A percentile compares a stretch with the other conserved stretches of the same genome.
phyloP scores from a whole-genome alignment of 2,888 invertebrate species.

The Fragum fragum region DNA sequence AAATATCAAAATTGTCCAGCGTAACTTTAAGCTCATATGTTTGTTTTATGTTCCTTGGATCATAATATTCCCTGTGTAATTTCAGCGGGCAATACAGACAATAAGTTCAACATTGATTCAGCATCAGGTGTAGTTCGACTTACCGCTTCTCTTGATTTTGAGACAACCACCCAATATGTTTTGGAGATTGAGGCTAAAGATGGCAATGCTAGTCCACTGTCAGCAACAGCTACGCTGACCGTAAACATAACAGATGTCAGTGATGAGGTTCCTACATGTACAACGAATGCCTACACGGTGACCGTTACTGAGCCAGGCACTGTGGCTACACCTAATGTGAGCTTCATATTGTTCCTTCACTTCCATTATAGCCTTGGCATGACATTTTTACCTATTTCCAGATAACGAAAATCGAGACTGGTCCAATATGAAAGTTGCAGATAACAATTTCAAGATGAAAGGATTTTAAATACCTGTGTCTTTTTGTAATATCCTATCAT shows the following conservation, averaged over 20 bases:
- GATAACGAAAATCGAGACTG: no score
- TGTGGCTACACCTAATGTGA: constrained; percentile 53
- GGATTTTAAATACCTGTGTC: no score
- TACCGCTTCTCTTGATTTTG: constrained; percentile 72
- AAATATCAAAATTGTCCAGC: no score
- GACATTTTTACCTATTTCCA: no score
- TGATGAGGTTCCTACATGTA: constrained; percentile 80
- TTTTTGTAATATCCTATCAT: no score
- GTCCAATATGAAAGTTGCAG: no score
- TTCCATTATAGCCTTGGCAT: no score
- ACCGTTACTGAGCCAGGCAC: constrained; percentile 70
- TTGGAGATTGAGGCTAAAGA: constrained; percentile 70
- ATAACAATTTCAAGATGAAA: no score
- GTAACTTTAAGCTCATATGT: no score
- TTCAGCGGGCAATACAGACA: constrained; percentile 69
- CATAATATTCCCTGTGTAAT: no score
- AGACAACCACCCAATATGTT: constrained; percentile 62
- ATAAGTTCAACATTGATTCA: constrained; percentile 67
- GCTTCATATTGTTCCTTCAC: not conserved
- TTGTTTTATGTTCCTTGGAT: no score
- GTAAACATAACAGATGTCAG: constrained; percentile 78
- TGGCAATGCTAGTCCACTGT: constrained; percentile 58
- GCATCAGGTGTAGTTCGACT: constrained; percentile 66
- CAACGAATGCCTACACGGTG: constrained; percentile 46
- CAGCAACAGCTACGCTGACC: constrained; percentile 64